Base-by-base conservation (phyloP, 37 sponge, comb jelly and placozoan species). In the Halichondria panicea region DNA sequence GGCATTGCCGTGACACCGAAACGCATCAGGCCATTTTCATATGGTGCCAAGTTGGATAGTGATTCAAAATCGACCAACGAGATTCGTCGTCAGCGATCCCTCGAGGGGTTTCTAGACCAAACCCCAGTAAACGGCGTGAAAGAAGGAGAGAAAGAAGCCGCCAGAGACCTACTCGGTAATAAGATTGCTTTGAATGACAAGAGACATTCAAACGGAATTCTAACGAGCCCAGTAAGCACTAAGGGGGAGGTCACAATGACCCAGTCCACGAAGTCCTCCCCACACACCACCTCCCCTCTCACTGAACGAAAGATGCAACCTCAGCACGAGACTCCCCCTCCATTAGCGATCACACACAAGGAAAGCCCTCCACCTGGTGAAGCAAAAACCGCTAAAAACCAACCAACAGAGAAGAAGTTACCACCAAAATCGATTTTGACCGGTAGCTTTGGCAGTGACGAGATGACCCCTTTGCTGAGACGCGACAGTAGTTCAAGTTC, bases 171-270 rank as follows among this genome's bases (percentile, higher is more conserved):
- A 38, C 34, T 34, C 44, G 30, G 42, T 1, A 55, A 27, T 18
- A 46, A 60, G 46, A 52, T 22, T 22, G 46, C 1, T 6, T 50
- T 36, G 36, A 64, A 46, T 5, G 76, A 63, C 38, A 76, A 63
- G 52, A n/a, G 76, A 30, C 52, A 2, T 3, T 64, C 64, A 0
- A 76, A 76, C 65, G 64, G 76, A 3, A 43, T 69, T 50, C 38
- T 34, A 13, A 21, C 19, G 33, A 33, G 43, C 33, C 76, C 76
- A n/a, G 48, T 76, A 21, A 62, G 36, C 2, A 76, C 76, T 38
- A 42, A 45, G 38, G 76, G 76, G 5, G 76, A 76, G 64, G 76
- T 42, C n/a, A 76, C 64, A 2, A 76, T 15, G 5, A 40, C 43
- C 24, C 21, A 21, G n/a, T 63, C 76, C 37, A 63, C 64, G 15